phyloP scores from a whole-genome alignment of 2,888 invertebrate genomes.

The Parelbella ahira region DNA sequence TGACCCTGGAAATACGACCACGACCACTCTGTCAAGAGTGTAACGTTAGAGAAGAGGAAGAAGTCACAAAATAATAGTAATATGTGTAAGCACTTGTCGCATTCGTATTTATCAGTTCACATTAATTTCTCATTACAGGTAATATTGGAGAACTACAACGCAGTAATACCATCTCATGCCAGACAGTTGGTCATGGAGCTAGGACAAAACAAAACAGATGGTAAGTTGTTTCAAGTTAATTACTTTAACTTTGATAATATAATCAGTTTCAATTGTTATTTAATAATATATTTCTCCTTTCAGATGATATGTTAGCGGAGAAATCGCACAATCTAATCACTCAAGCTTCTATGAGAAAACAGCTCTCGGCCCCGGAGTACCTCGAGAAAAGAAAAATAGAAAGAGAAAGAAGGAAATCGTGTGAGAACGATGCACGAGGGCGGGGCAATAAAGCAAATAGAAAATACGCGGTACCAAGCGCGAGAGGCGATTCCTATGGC shows the following conservation, averaged over 20 bases:
- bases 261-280: no score
- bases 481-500: slow-evolving; percentile 45
- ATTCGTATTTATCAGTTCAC: background rate
- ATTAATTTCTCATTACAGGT: slow-evolving; percentile 81
- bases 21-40: no score
- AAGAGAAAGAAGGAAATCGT: slow-evolving; percentile 83
- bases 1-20: no score
- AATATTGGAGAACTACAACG: slow-evolving; percentile 95
- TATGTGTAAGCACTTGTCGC: no score
- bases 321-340: slow-evolving; percentile 78
- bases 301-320: slow-evolving; percentile 83
- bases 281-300: slow-evolving; percentile 37
- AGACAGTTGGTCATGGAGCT: slow-evolving; percentile 94
- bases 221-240: slow-evolving; percentile 49
- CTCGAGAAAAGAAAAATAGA: slow-evolving; percentile 91
- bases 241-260: no score
- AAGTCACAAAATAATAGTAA: no score
- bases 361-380: slow-evolving; percentile 93
- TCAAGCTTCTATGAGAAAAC: slow-evolving; percentile 84
- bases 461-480: slow-evolving; percentile 53
- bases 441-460: slow-evolving; percentile 81
- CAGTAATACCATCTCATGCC: slow-evolving; percentile 96
- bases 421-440: slow-evolving; percentile 80
- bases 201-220: slow-evolving; percentile 87
- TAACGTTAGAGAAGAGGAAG: no score